Evolutionary conservation across 2,797 vertebrate species (phyloP).

Genomic region (Scolopax bukidnonensis): DNA sequence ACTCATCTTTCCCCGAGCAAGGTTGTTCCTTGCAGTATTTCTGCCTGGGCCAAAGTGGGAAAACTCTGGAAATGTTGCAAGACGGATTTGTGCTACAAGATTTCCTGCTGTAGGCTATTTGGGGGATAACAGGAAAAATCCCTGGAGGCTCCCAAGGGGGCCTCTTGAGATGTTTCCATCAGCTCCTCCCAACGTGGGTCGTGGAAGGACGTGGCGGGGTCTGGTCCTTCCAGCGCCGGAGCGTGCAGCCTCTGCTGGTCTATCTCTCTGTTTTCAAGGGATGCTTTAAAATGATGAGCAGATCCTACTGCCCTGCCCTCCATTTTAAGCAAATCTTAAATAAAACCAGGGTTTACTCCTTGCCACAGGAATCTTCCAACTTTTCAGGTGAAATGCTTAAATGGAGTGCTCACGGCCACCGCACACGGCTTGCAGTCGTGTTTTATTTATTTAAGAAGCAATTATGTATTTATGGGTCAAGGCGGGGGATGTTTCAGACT

Average conservation of each 20-base stretch:
- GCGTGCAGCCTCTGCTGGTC: neutral
- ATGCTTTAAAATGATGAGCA: neutral
- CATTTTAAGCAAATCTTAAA: neutral
- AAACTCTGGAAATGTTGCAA: slow-evolving; percentile 45
- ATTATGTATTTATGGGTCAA: neutral
- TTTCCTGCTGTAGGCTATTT: slow-evolving; percentile 2
- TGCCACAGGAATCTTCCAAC: neutral
- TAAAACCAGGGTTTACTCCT: neutral
- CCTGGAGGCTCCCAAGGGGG: neutral
- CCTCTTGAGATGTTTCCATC: neutral
- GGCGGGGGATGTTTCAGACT: neutral
- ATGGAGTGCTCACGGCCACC: no score
- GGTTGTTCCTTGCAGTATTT: slow-evolving; percentile 36
- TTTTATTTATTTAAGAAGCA: neutral
- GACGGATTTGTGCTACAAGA: neutral
- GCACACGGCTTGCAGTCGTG: accelerated
- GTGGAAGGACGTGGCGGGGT: neutral
- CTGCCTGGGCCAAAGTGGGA: neutral
- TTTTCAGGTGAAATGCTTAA: neutral
- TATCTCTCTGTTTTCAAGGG: neutral
- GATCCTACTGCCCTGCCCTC: neutral
- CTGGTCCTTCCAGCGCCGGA: neutral
- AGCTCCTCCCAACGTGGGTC: neutral
- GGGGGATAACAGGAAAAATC: neutral
- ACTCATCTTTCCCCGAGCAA: slow-evolving; percentile 64